phyloP scores from a whole-genome alignment of 2,888 invertebrate genomes.

The Ophioninae sp. region DNA sequence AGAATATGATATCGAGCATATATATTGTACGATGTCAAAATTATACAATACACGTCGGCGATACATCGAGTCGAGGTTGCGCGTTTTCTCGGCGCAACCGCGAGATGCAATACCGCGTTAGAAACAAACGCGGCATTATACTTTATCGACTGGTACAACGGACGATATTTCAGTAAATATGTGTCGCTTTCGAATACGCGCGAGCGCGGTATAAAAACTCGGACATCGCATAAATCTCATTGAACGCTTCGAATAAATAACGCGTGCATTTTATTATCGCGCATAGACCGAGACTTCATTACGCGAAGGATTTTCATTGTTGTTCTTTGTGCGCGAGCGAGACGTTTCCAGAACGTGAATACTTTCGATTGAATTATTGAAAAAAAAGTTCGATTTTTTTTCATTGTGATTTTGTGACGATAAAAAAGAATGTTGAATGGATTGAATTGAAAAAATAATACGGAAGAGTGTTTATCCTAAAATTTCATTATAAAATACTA shows the following conservation, averaged over 20 bases:
- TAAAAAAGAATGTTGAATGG: too few species aligned
- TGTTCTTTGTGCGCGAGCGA: not conserved
- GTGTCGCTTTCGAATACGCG: constrained; percentile 22
- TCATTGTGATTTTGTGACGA: too few species aligned
- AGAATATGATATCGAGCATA: constrained; percentile 21
- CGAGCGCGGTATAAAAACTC: constrained; percentile 17
- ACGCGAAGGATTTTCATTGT: constrained; percentile 28
- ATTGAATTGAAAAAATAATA: too few species aligned
- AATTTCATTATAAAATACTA: too few species aligned
- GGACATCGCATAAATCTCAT: constrained; percentile 42
- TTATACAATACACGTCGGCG: constrained; percentile 35
- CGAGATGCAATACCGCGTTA: constrained; percentile 32
- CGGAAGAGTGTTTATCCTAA: too few species aligned
- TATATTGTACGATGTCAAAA: constrained; percentile 41
- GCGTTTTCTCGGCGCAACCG: constrained; percentile 36
- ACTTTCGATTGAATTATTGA: too few species aligned
- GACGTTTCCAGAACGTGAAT: too few species aligned
- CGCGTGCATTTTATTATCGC: constrained; percentile 42
- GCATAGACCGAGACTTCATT: constrained; percentile 14
- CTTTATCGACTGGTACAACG: constrained; percentile 15
- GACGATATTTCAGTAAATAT: constrained; percentile 40
- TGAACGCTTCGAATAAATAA: constrained; percentile 47
- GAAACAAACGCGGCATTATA: constrained; percentile 20
- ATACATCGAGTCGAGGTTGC: constrained; percentile 44
- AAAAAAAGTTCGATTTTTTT: too few species aligned